Evolutionary conservation across 1,140 invertebrate species (phyloP).

Genomic region (Neomicropteryx cornuta): DNA sequence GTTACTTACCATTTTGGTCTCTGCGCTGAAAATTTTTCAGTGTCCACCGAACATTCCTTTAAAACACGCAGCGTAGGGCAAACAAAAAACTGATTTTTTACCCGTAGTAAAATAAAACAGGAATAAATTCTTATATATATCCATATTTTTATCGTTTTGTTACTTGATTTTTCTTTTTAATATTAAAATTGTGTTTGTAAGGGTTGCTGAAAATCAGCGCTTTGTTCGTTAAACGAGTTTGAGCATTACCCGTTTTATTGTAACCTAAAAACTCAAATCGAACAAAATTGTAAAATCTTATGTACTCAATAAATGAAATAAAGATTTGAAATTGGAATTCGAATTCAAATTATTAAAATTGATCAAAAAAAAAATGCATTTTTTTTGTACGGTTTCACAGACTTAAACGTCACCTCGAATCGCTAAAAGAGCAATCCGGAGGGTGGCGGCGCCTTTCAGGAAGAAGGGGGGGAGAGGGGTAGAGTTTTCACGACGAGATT

Average conservation of each 20-base stretch:
- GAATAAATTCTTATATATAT: background rate
- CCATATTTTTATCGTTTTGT: background rate
- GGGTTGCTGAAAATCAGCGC: background rate
- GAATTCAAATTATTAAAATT: background rate
- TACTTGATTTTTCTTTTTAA: background rate
- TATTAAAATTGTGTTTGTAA: background rate
- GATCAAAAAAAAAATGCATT: background rate
- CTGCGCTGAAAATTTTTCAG: no score
- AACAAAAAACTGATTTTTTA: no score
- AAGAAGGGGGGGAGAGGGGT: constrained; percentile 2
- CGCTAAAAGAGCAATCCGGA: background rate
- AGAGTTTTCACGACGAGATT: background rate
- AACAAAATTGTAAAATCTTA: no score
- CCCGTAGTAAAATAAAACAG: no score
- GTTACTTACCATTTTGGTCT: no score
- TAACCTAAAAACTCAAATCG: background rate
- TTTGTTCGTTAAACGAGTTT: no score
- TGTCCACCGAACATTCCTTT: no score
- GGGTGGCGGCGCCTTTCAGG: background rate
- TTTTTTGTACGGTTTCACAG: background rate
- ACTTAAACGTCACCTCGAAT: background rate
- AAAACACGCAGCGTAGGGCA: no score
- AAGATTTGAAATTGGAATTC: background rate
- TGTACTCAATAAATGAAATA: no score
- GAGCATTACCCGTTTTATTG: background rate